Conservation (phyloP, 1,140 invertebrate genomes). For the Armadillidium nasatum region DNA sequence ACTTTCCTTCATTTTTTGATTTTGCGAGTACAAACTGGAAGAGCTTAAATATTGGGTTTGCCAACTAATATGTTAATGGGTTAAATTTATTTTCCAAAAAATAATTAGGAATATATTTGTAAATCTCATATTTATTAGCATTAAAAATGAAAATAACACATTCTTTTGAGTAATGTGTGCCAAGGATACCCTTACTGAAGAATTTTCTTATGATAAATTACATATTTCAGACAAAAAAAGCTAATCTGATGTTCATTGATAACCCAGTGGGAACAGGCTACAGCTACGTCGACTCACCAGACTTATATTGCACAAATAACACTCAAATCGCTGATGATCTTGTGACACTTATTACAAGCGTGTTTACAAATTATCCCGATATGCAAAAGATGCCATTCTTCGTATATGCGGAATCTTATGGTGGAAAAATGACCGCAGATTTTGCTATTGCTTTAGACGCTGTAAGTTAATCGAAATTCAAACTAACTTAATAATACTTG, state of each 20-base stretch:
- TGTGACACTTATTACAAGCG: constrained; percentile 61
- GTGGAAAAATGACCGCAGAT: constrained; percentile 81
- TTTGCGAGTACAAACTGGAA: neutral
- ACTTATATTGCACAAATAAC: constrained; percentile 61
- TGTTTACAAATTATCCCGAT: constrained; percentile 61
- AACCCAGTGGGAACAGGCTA: constrained; percentile 85
- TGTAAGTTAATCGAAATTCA: constrained; percentile 48
- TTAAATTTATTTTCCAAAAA: neutral
- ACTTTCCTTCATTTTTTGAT: too few species aligned
- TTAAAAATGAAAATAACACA: neutral
- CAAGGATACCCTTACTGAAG: too few species aligned
- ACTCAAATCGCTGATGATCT: constrained; percentile 72
- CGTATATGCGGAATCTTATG: constrained; percentile 80
- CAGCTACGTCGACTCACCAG: constrained; percentile 66
- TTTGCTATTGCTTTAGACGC: constrained; percentile 58
- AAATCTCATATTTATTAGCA: neutral
- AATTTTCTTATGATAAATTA: too few species aligned
- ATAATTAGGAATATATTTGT: neutral
- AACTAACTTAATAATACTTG: neutral
- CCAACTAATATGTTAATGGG: neutral
- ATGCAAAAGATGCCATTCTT: constrained; percentile 68
- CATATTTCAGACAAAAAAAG: constrained; percentile 36
- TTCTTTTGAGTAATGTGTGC: neutral
- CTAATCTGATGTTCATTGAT: constrained; percentile 80
- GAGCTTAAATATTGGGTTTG: neutral